Evolutionary conservation across 2,888 invertebrate species (phyloP), one percentile per base, ranked within the genome.

Genomic region (Notodonta dromedarius): DNA sequence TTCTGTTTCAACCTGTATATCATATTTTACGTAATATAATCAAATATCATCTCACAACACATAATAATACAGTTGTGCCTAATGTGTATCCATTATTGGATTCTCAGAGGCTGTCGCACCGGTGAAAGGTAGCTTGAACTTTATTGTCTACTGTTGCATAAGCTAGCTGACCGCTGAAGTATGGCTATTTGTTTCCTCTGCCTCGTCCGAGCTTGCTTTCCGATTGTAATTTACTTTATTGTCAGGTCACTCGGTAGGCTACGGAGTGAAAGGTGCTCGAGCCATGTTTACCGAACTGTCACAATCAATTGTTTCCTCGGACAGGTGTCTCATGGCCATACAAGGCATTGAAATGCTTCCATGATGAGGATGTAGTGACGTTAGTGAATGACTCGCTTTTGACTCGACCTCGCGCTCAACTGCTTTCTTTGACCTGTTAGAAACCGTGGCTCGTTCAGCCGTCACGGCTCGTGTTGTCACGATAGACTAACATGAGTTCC

Each of bases 341-440:
- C 77, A 74, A 65, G 52, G 40, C 58, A 59, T 63, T 65, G 58
- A 63, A 60, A 40, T 50, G 58, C 70, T 70, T 66, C 74, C 69
- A 77, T 69, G 71, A 77, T 69, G 71, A 79, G 83, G 80, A 86
- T 84, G 79, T 71, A 74, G 73, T 78, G 67, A 58, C 74, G 70
- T 67, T 54, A 66, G 73, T 79, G 80, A 82, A 80, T 78, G 77
- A 76, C 73, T 76, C 77, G 78, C 72, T 79, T 74, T 82, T 80
- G 73, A 74, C 66, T 71, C 74, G 77, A 82, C 80, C 83, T 84
- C 76, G 75, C 42, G 57, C 54, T 58, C 67, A 74, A 77, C 74
- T 84, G 74, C 89, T 90, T 90, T 89, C 89, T 87, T 88, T 85
- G 84, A 87, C 86, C 86, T 84, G 80, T 85, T 85, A 85, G 82